These are phyloP conservation scores for Aplysia californica DNA, from an alignment of 1,140 invertebrate species.

Conservation along the genomic window DNA sequence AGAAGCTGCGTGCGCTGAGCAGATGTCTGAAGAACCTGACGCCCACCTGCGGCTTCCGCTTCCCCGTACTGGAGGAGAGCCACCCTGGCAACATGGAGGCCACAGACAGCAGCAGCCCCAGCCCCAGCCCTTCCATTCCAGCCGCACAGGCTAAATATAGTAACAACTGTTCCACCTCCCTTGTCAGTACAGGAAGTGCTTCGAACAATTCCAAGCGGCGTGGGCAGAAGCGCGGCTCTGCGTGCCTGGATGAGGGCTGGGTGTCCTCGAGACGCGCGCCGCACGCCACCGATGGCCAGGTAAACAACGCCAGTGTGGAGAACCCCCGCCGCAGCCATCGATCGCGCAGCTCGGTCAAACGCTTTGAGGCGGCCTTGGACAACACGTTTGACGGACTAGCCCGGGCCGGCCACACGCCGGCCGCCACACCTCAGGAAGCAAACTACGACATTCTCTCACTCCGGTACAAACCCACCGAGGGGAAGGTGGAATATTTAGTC, in stretches of 20 bases:
- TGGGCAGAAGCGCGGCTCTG: neutral
- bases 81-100: neutral
- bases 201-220: neutral
- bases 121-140: neutral
- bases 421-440: too few relatives aligned
- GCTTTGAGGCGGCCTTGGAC: neutral
- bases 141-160: neutral
- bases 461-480: neutral
- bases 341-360: neutral
- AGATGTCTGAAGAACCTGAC: slow-evolving; percentile 19
- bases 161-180: too few relatives aligned
- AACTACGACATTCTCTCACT: slow-evolving; percentile 18
- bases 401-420: neutral
- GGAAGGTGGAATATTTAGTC: slow-evolving; percentile 7
- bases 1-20: slow-evolving; percentile 5
- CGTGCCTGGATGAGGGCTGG: neutral
- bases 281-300: neutral
- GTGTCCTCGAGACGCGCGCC: too few relatives aligned
- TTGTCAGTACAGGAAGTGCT: neutral
- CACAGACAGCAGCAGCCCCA: neutral
- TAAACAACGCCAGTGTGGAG: neutral
- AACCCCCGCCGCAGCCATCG: slow-evolving; percentile 13
- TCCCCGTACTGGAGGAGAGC: slow-evolving; percentile 15
- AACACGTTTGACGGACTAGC: neutral
- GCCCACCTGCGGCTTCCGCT: slow-evolving; percentile 21